Conservation (phyloP, 1,140 invertebrate species). For the Drosophila prosaltans region DNA sequence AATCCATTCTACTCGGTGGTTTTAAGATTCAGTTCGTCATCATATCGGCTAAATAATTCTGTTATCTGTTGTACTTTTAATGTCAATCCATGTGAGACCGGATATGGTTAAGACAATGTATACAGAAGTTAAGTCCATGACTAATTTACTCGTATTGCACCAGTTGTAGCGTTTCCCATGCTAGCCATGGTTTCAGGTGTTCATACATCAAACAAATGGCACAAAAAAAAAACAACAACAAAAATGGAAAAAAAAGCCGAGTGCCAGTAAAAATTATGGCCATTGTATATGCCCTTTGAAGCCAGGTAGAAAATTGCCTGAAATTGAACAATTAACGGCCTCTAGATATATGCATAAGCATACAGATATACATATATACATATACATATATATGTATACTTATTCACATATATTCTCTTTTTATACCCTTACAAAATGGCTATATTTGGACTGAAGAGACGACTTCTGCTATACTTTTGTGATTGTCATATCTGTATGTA, state of each 20-base stretch:
- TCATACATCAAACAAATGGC: constrained; percentile 11
- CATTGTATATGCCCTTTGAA: constrained; percentile 70
- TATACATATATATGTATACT: not conserved
- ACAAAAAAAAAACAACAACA: constrained; percentile 13
- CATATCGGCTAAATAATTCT: not conserved
- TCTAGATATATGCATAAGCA: constrained; percentile 16
- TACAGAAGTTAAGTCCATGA: constrained; percentile 23
- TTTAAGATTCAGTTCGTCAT: constrained; percentile 5
- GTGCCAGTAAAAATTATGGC: constrained; percentile 27
- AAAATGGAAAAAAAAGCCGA: not conserved
- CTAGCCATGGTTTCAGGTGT: constrained; percentile 11
- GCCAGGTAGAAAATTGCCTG: constrained; percentile 49
- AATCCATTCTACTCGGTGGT: not conserved
- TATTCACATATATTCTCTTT: not conserved
- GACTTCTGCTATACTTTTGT: no score
- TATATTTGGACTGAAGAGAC: not conserved
- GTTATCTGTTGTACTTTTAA: not conserved
- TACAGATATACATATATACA: not conserved
- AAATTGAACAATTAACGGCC: constrained; percentile 71
- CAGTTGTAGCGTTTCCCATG: constrained; percentile 6
- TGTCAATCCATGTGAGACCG: not conserved
- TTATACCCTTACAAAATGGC: not conserved
- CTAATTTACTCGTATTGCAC: not conserved
- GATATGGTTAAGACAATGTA: constrained; percentile 28
- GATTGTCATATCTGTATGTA: no score